Conservation (phyloP, 2,888 invertebrate genomes). For the Antheraea assamensis region DNA sequence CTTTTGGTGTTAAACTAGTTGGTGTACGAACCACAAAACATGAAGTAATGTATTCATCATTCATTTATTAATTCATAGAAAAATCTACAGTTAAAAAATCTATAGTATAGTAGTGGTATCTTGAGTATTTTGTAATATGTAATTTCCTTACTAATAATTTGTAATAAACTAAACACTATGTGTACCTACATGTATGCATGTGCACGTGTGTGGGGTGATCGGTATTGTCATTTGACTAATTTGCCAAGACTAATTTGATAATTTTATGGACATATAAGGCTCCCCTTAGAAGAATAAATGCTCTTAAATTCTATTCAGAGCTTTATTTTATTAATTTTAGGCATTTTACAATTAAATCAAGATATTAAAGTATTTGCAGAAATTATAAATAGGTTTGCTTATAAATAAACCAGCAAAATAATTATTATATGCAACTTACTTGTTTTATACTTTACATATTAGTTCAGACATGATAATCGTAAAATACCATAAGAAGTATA, state of each 20-base stretch:
- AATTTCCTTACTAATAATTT: not conserved
- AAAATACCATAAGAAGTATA: not conserved
- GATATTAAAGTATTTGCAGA: not conserved
- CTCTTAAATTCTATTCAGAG: not conserved
- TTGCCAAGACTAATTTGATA: not conserved
- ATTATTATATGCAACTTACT: not conserved
- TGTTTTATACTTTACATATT: not conserved
- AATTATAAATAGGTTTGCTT: not conserved
- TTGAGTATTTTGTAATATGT: not conserved
- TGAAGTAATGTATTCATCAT: not conserved
- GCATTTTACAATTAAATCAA: not conserved
- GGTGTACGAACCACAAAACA: too few relatives aligned
- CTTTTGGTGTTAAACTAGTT: too few relatives aligned
- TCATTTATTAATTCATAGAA: not conserved
- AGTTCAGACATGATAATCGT: not conserved
- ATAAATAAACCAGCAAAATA: not conserved
- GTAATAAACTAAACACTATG: too few relatives aligned
- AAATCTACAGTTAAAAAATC: not conserved
- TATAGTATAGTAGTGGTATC: not conserved
- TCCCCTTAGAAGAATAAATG: not conserved
- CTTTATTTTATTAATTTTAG: not conserved
- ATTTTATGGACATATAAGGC: not conserved
- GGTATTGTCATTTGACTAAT: too few relatives aligned
- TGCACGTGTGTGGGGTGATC: too few relatives aligned
- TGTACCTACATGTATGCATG: too few relatives aligned